Conservation (phyloP, 2,797 vertebrate species). For the Sciaenops ocellatus region DNA sequence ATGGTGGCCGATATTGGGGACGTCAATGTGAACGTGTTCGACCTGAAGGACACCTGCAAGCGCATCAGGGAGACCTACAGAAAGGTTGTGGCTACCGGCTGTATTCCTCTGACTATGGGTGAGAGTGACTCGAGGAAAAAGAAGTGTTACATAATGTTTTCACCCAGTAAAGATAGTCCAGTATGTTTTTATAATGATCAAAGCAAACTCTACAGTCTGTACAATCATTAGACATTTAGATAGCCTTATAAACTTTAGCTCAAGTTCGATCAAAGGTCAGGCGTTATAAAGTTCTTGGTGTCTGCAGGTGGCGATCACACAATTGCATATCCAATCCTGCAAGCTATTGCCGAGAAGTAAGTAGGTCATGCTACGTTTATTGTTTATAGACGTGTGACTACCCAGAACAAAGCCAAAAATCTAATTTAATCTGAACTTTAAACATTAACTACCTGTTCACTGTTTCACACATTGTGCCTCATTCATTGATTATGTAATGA, state of each 20-base stretch:
- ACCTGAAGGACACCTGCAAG: conserved; percentile 91
- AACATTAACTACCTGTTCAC: no score
- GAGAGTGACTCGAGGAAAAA: conserved; percentile 47
- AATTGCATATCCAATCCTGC: conserved; percentile 94
- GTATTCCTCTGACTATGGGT: conserved; percentile 94
- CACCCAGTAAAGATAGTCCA: background rate
- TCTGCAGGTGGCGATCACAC: conserved; percentile 95
- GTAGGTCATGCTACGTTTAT: conserved; percentile 37
- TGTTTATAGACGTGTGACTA: no score
- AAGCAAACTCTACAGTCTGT: background rate
- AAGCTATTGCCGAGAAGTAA: conserved; percentile 92
- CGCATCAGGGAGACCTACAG: conserved; percentile 88
- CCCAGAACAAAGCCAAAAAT: no score
- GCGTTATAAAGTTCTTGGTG: conserved; percentile 25
- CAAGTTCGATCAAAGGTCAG: conserved; percentile 6
- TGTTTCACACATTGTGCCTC: background rate
- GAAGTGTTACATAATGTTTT: rapidly evolving
- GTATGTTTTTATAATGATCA: conserved; percentile 14
- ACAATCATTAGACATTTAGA: background rate
- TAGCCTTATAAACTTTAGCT: background rate
- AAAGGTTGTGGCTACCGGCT: conserved; percentile 83
- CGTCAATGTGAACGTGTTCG: conserved; percentile 90
- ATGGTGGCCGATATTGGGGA: conserved; percentile 93
- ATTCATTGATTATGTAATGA: background rate
- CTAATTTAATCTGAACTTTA: no score